phyloP scores from a whole-genome alignment of 2,113 vertebrate species.

The Montifringilla adamsi region DNA sequence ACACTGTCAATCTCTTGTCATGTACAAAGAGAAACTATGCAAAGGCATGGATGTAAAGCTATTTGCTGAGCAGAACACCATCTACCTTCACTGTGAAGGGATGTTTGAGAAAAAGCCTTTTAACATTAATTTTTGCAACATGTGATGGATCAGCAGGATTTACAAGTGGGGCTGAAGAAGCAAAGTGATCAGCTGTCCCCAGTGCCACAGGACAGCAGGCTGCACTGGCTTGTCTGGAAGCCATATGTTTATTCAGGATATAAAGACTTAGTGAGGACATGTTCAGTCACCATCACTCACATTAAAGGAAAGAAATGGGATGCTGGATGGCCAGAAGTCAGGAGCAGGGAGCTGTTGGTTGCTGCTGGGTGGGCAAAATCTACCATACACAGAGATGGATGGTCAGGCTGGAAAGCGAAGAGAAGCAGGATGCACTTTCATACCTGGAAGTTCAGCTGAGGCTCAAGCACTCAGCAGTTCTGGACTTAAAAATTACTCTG shows the following conservation, averaged over 20 bases:
- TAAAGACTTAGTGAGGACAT: neutral
- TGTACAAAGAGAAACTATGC: neutral
- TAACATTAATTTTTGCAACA: neutral
- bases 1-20: neutral
- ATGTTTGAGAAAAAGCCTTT: constrained; percentile 44
- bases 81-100: neutral
- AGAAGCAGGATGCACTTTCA: neutral
- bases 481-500: neutral
- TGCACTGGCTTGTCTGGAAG: neutral
- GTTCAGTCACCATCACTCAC: neutral
- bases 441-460: neutral
- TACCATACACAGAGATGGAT: neutral
- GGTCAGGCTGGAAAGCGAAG: neutral
- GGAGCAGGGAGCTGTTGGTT: neutral
- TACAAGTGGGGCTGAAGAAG: neutral
- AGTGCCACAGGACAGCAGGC: neutral
- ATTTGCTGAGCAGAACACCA: neutral
- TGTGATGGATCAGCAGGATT: constrained; percentile 7
- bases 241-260: neutral
- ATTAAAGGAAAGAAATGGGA: neutral
- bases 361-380: neutral
- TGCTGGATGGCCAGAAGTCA: neutral
- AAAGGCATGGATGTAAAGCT: neutral
- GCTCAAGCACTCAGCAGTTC: neutral
- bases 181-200: neutral